Evolutionary conservation across 2,797 vertebrate species (phyloP).

Genomic region (Poeciliopsis presidionis): DNA sequence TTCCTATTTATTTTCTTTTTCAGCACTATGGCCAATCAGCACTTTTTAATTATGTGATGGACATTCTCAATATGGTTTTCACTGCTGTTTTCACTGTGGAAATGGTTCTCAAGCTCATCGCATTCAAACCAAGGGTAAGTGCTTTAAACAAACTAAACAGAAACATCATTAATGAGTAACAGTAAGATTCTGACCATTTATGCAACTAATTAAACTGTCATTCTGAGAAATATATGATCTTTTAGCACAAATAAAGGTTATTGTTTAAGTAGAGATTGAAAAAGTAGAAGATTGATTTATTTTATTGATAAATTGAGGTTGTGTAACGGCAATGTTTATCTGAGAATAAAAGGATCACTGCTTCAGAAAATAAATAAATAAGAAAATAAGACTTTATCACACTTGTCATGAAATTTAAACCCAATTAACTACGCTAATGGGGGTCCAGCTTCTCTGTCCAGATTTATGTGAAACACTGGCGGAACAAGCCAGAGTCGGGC

Average conservation of each 20-base stretch:
- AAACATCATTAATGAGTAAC: background rate
- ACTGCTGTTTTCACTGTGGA: constrained; percentile 97
- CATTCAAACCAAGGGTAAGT: constrained; percentile 98
- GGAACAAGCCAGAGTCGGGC: too few relatives aligned
- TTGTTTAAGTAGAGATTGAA: background rate
- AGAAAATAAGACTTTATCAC: background rate
- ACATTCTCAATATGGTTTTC: constrained; percentile 99
- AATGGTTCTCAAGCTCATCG: constrained; percentile 98
- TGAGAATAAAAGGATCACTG: background rate
- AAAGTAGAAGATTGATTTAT: background rate
- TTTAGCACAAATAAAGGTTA: background rate
- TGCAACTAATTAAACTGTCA: background rate
- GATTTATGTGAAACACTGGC: background rate
- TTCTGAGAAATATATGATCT: background rate
- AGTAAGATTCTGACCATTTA: background rate
- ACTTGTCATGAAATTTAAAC: background rate
- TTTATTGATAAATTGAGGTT: background rate
- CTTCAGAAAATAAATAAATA: background rate
- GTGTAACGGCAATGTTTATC: background rate
- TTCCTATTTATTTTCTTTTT: constrained; percentile 36
- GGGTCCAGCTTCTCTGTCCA: background rate
- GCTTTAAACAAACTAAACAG: background rate
- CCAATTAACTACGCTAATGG: background rate
- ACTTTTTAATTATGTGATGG: constrained; percentile 96
- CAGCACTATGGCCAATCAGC: constrained; percentile 97